Evolutionary conservation across 1,140 invertebrate species (phyloP), one percentile per base, ranked within the genome.

Genomic region (Drosophila teissieri): DNA sequence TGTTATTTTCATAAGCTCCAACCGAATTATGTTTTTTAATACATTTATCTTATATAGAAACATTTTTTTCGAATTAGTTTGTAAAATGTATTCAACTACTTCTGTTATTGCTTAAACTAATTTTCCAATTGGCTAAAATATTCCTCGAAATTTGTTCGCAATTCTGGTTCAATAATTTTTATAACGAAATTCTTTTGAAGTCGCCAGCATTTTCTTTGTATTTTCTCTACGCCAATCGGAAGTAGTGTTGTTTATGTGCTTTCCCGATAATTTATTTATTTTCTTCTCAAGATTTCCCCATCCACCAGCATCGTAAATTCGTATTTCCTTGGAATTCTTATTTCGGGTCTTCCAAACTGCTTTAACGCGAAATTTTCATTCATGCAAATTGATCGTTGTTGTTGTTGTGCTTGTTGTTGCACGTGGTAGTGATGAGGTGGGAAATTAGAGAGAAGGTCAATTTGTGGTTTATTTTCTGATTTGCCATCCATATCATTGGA

Each of bases 291-390:
- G 24, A 42, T 63, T 8, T n/a, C 7, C 39, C 31, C 27, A 14
- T 11, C 37, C 34, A 15, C 10, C 24, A n/a, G 36, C 7, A 31
- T 65, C 40, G 37, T 65, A 69, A 69, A 55, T 55, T 46, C 44
- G n/a, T 48, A 37, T 55, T 76, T 69, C 40, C 8, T 15, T 15
- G 64, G 51, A 70, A 70, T 42, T 70, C 27, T 34, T 31, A 24
- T 52, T 68, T 27, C 1, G 46, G 14, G 11, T 39, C 12, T 49
- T n/a, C n/a, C 19, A 40, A 76, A 49, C 61, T 65, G 60, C 64
- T 70, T 76, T 72, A 57, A 49, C 64, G 58, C 64, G 36, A 46
- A 55, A 57, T 39, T 72, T 72, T 80, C 78, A 80, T 80, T 80
- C 63, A 70, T 58, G 46, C 60, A 10, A 64, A 52, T 52, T 64